These are phyloP conservation scores for Erebia epiphron DNA, from an alignment of 2,888 invertebrate genomes.

Conservation along the genomic window DNA sequence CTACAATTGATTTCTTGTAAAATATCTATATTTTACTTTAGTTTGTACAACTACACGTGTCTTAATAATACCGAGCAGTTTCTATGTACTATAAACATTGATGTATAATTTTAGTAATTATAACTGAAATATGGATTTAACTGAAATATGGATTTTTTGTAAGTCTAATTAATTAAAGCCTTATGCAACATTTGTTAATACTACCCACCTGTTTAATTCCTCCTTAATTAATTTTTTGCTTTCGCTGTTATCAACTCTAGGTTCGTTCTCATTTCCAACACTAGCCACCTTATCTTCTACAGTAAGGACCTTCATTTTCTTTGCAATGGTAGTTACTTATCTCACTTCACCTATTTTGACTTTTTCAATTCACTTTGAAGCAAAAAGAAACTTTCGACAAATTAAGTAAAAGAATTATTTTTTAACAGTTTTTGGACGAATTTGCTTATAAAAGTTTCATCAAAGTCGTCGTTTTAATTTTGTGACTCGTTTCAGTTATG, in stretches of 20 bases:
- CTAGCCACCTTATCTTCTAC: constrained; percentile 67
- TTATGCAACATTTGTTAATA: not conserved
- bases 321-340: constrained; percentile 13
- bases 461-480: not conserved
- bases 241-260: constrained; percentile 59
- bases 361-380: not conserved
- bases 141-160: too few relatives aligned
- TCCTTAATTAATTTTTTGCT: constrained; percentile 62
- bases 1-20: too few relatives aligned
- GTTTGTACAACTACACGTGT: too few relatives aligned
- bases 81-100: too few relatives aligned
- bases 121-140: too few relatives aligned
- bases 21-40: too few relatives aligned
- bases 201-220: constrained; percentile 70
- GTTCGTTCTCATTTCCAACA: constrained; percentile 68
- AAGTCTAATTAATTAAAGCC: not conserved
- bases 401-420: not conserved
- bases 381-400: not conserved
- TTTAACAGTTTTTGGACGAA: not conserved
- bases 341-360: constrained; percentile 32
- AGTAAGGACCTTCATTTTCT: constrained; percentile 72
- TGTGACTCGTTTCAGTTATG: constrained; percentile 55
- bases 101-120: too few relatives aligned
- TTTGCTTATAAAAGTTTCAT: not conserved
- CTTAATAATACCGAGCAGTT: too few relatives aligned